These are phyloP conservation scores for Nematolebias whitei DNA, from an alignment of 2,113 vertebrate species.

Conservation along the genomic window DNA sequence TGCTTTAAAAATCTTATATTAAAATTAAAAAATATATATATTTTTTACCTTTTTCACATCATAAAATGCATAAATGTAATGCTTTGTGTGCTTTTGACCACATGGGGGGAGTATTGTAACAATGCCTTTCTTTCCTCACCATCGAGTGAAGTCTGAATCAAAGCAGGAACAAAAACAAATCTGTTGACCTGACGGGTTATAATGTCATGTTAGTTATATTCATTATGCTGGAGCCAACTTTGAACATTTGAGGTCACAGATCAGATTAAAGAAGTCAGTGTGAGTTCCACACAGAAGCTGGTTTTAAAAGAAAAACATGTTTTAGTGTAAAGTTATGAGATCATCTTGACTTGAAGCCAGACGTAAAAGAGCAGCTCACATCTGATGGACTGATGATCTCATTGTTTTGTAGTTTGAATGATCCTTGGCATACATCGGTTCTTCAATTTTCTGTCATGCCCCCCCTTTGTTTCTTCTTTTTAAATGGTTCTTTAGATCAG, in stretches of 20 bases:
- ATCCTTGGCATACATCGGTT: slow-evolving; percentile 42
- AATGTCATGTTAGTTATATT: not conserved
- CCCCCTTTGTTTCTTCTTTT: slow-evolving; percentile 34
- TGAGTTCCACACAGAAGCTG: slow-evolving; percentile 22
- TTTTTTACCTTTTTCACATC: no score
- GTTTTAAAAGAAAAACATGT: slow-evolving; percentile 56
- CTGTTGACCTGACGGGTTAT: not conserved
- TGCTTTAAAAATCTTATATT: no score
- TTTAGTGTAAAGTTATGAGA: slow-evolving; percentile 57
- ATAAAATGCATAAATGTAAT: not conserved
- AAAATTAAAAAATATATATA: no score
- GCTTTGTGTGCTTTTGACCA: slow-evolving; percentile 11
- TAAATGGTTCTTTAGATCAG: slow-evolving; percentile 23
- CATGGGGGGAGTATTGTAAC: slow-evolving; percentile 33
- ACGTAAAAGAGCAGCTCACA: slow-evolving; percentile 48
- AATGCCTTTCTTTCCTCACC: not conserved
- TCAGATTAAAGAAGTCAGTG: not conserved
- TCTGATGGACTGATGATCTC: slow-evolving; percentile 64
- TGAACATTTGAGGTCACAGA: not conserved
- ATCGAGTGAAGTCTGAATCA: not conserved
- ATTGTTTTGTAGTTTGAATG: slow-evolving; percentile 64
- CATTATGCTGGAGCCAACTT: not conserved
- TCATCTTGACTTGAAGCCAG: slow-evolving; percentile 66
- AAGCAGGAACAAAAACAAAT: not conserved
- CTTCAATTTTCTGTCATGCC: slow-evolving; percentile 40